Evolutionary conservation across 2,797 vertebrate species (phyloP).

Genomic region (Nyctibius grandis): DNA sequence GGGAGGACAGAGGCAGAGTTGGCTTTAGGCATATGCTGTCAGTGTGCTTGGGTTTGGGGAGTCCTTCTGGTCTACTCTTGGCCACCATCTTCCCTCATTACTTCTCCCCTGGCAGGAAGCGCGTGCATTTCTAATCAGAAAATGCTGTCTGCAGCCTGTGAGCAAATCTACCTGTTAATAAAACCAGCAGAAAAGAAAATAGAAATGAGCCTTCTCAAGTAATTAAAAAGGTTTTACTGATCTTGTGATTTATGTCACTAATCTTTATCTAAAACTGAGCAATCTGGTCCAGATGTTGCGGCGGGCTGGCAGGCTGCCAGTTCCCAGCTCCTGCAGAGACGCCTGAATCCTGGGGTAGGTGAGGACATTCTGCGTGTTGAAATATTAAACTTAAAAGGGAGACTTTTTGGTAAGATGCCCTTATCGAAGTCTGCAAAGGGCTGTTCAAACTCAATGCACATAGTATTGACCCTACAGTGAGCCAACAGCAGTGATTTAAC

Average conservation of each 20-base stretch:
- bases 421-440: neutral
- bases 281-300: slow-evolving; percentile 18
- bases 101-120: neutral
- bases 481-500: neutral
- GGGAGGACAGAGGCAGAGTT: neutral
- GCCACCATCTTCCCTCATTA: neutral
- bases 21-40: neutral
- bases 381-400: neutral
- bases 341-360: neutral
- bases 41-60: neutral
- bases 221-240: slow-evolving; percentile 57
- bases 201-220: slow-evolving; percentile 54
- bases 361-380: neutral
- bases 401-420: neutral
- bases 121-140: accelerated
- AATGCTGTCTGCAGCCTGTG: neutral
- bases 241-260: neutral
- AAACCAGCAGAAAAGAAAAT: slow-evolving; percentile 22
- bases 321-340: neutral
- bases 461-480: neutral
- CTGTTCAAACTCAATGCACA: neutral
- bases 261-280: slow-evolving; percentile 8
- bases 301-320: neutral
- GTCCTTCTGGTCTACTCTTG: neutral
- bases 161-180: neutral